Conservation (phyloP, 2,888 invertebrate genomes). For the Minunthozetes semirufus region DNA sequence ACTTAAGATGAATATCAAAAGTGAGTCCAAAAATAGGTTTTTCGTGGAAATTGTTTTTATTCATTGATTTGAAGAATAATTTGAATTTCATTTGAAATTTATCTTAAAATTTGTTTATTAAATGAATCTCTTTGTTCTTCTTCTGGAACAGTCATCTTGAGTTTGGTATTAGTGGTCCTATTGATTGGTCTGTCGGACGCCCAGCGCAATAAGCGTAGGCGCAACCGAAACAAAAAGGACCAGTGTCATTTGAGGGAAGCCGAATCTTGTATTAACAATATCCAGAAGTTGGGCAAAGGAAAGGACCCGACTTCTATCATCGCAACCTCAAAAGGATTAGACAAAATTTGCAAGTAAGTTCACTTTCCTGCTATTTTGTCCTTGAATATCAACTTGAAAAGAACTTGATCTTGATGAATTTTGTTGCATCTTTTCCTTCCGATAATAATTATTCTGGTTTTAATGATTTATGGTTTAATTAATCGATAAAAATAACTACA, state of each 20-base stretch:
- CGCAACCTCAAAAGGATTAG: conserved; percentile 26
- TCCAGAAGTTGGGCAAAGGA: conserved; percentile 30
- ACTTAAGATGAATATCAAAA: conserved; percentile 27
- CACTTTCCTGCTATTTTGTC: neutral
- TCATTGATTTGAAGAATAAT: neutral
- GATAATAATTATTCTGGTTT: no score
- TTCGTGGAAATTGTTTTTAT: neutral
- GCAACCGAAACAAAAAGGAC: conserved; percentile 25
- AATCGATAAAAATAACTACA: no score
- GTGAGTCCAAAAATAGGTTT: neutral
- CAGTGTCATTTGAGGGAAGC: conserved; percentile 35
- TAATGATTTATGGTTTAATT: no score
- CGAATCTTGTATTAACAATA: conserved; percentile 25
- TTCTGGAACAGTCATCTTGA: conserved; percentile 19
- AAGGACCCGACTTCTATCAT: conserved; percentile 33
- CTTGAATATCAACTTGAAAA: no score
- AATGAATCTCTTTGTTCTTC: neutral
- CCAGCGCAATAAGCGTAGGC: conserved; percentile 19
- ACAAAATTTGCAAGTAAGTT: conserved; percentile 35
- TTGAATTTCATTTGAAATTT: neutral
- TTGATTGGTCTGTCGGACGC: conserved; percentile 29
- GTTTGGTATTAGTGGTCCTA: conserved; percentile 25
- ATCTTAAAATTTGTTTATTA: neutral
- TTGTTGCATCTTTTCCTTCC: no score
- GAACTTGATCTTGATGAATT: no score